Evolutionary conservation across 2,797 vertebrate species (phyloP).

Genomic region (Argya squamiceps): DNA sequence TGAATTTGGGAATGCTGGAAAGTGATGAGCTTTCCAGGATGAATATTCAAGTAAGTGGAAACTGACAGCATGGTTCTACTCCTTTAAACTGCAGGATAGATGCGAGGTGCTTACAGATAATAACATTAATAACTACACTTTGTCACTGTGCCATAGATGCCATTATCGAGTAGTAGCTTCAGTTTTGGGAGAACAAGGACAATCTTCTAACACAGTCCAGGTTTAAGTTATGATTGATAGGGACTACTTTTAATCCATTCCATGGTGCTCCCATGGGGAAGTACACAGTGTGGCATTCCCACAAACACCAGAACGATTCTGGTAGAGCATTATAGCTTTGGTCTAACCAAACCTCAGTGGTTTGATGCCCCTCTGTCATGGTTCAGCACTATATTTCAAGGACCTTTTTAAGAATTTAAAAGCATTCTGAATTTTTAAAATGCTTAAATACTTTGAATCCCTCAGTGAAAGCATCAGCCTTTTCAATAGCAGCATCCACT

Average conservation of each 20-base stretch:
- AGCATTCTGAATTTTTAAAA: not conserved
- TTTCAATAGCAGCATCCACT: not conserved
- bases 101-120: not conserved
- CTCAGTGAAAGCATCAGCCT: not conserved
- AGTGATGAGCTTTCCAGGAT: not conserved
- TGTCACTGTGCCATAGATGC: not conserved
- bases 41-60: not conserved
- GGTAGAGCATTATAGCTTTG: not conserved
- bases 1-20: not conserved
- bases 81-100: not conserved
- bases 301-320: not conserved
- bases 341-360: not conserved
- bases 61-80: not conserved
- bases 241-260: not conserved
- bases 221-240: not conserved
- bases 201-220: not conserved
- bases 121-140: not conserved
- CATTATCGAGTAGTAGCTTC: not conserved
- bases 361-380: not conserved
- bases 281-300: rapidly evolving
- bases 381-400: not conserved
- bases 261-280: not conserved
- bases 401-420: not conserved
- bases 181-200: not conserved
- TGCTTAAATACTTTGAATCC: not conserved